phyloP scores from a whole-genome alignment of 2,888 invertebrate species.

The Pollenia labialis region DNA sequence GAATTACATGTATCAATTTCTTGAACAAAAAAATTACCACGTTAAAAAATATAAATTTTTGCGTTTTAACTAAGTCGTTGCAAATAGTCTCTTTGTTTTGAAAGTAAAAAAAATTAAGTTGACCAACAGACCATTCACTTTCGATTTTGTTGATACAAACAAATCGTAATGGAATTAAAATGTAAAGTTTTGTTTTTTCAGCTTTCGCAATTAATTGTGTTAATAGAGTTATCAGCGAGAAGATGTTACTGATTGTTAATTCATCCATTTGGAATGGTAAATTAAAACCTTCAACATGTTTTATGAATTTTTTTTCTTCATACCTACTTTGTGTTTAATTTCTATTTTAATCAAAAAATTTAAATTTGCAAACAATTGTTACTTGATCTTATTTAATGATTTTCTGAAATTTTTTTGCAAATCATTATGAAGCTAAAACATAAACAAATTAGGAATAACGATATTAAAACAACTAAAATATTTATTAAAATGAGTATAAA shows the following conservation, averaged over 20 bases:
- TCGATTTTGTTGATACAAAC: background rate
- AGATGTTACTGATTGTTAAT: background rate
- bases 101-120: background rate
- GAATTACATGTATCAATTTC: too few species aligned
- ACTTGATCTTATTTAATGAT: constrained; percentile 23
- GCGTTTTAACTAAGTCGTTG: background rate
- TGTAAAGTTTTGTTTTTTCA: background rate
- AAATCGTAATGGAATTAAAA: background rate
- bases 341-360: background rate
- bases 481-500: background rate
- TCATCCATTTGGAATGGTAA: constrained; percentile 9
- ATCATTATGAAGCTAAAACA: constrained; percentile 6
- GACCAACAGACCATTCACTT: background rate
- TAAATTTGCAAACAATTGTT: constrained; percentile 34
- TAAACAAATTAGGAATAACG: background rate
- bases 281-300: background rate
- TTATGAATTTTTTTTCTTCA: background rate
- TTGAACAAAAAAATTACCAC: background rate
- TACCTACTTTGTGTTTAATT: background rate
- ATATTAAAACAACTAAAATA: constrained; percentile 4
- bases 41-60: background rate
- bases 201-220: constrained; percentile 3
- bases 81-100: background rate
- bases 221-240: constrained; percentile 12
- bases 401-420: constrained; percentile 8